Conservation (phyloP, 2,888 invertebrate species). For the Colletes collaris region DNA sequence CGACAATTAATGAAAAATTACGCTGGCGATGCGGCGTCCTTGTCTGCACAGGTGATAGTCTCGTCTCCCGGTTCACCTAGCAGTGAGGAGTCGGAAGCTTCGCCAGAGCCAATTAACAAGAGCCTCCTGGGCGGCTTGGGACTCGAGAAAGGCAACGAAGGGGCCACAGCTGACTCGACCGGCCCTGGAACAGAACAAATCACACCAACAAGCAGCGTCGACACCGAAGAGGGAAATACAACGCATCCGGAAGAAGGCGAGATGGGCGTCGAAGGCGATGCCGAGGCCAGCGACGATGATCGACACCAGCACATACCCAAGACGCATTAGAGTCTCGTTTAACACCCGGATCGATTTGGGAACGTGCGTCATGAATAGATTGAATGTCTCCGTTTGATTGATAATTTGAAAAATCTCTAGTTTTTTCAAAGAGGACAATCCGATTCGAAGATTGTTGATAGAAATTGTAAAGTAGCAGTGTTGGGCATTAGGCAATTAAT, state of each 20-base stretch:
- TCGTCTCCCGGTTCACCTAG: slow-evolving; percentile 94
- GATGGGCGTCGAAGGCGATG: slow-evolving; percentile 85
- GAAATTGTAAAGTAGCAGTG: slow-evolving; percentile 5
- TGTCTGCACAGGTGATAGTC: slow-evolving; percentile 85
- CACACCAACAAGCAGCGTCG: slow-evolving; percentile 86
- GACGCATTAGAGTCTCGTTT: slow-evolving; percentile 54
- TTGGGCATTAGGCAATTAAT: slow-evolving; percentile 21
- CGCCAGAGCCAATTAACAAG: slow-evolving; percentile 90
- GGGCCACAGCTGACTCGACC: slow-evolving; percentile 38
- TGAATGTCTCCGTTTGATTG: slow-evolving; percentile 8
- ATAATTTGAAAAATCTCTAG: neutral
- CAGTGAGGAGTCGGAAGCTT: slow-evolving; percentile 92
- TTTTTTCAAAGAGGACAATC: neutral
- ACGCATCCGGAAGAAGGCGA: slow-evolving; percentile 84
- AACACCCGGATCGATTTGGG: neutral
- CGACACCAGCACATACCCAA: slow-evolving; percentile 59
- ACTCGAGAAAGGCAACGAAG: slow-evolving; percentile 67
- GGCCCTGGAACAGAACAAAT: slow-evolving; percentile 83
- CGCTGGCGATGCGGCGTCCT: slow-evolving; percentile 51
- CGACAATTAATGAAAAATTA: slow-evolving; percentile 40
- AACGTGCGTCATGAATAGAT: slow-evolving; percentile 13
- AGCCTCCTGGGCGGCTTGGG: slow-evolving; percentile 61
- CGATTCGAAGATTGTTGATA: neutral
- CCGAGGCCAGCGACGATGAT: slow-evolving; percentile 85
- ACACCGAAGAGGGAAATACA: slow-evolving; percentile 85